Evolutionary conservation across 2,113 vertebrate genomes (phyloP).

Genomic region (Fukomys damarensis): DNA sequence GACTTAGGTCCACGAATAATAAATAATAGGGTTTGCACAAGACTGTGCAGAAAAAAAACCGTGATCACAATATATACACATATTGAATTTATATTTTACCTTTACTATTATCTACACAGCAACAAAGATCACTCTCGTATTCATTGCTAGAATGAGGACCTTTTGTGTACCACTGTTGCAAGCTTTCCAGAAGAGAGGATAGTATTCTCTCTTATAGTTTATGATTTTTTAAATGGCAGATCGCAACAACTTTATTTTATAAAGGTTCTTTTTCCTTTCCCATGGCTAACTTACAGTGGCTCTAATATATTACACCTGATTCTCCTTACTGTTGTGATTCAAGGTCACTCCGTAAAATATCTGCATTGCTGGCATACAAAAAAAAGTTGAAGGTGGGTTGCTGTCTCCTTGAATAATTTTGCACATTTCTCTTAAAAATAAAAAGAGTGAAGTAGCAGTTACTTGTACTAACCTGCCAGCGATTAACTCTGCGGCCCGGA

Average conservation of each 20-base stretch:
- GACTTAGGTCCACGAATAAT: neutral
- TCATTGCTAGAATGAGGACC: neutral
- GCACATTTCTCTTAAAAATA: slow-evolving; percentile 61
- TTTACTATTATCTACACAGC: neutral
- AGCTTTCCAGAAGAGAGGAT: neutral
- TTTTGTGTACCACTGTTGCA: neutral
- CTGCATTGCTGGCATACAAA: slow-evolving; percentile 58
- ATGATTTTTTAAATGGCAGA: slow-evolving; percentile 49
- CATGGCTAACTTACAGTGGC: slow-evolving; percentile 16
- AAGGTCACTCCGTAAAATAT: slow-evolving; percentile 71
- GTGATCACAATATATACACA: neutral
- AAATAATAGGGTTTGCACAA: slow-evolving; percentile 9
- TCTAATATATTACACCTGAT: slow-evolving; percentile 41
- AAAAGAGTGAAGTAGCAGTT: neutral
- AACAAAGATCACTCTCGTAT: neutral
- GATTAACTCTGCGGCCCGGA: slow-evolving; percentile 65
- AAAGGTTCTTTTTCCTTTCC: slow-evolving; percentile 42
- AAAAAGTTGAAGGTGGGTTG: slow-evolving; percentile 68
- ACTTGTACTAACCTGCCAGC: slow-evolving; percentile 53
- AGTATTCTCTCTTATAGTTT: neutral
- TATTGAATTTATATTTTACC: neutral
- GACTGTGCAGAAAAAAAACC: neutral
- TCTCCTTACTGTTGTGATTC: slow-evolving; percentile 49
- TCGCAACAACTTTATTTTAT: slow-evolving; percentile 48
- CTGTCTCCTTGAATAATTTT: slow-evolving; percentile 72